phyloP scores from a whole-genome alignment of 1,140 invertebrate species.

The Drosophila saltans region DNA sequence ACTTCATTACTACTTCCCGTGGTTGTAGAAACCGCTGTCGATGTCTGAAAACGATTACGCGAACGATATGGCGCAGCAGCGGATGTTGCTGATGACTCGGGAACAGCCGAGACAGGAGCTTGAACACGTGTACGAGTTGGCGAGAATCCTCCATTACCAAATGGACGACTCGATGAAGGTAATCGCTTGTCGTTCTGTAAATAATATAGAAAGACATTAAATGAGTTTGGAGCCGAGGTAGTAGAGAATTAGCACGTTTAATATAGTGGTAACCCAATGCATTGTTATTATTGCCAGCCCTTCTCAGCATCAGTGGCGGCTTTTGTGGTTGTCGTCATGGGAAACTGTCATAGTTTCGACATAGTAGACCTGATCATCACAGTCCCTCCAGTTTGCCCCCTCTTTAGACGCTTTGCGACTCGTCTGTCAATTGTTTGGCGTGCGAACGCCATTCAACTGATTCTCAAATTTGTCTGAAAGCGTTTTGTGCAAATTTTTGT shows the following conservation, averaged over 20 bases:
- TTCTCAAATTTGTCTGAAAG: constrained; percentile 77
- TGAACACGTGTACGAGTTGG: constrained; percentile 61
- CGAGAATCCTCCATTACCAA: constrained; percentile 74
- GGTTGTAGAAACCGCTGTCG: constrained; percentile 32
- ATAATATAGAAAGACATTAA: not conserved
- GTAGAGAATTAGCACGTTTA: constrained; percentile 17
- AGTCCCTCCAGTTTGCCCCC: not conserved
- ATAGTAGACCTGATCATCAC: constrained; percentile 41
- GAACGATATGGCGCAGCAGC: constrained; percentile 53
- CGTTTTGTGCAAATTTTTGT: constrained; percentile 71
- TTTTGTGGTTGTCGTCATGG: constrained; percentile 67
- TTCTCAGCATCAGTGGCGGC: constrained; percentile 51
- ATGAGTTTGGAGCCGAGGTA: no score
- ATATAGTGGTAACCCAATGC: constrained; percentile 13
- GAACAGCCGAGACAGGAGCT: constrained; percentile 28
- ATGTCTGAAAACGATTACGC: constrained; percentile 70
- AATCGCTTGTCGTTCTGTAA: constrained; percentile 69
- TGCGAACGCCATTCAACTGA: constrained; percentile 68
- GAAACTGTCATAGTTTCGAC: constrained; percentile 78
- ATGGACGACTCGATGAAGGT: constrained; percentile 56
- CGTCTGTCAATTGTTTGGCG: constrained; percentile 77
- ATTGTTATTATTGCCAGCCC: constrained; percentile 38
- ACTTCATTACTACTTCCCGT: constrained; percentile 51
- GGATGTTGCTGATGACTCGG: constrained; percentile 37
- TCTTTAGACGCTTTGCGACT: constrained; percentile 52